phyloP scores from a whole-genome alignment of 2,797 vertebrate species.

The Notoglanidium macrostoma region DNA sequence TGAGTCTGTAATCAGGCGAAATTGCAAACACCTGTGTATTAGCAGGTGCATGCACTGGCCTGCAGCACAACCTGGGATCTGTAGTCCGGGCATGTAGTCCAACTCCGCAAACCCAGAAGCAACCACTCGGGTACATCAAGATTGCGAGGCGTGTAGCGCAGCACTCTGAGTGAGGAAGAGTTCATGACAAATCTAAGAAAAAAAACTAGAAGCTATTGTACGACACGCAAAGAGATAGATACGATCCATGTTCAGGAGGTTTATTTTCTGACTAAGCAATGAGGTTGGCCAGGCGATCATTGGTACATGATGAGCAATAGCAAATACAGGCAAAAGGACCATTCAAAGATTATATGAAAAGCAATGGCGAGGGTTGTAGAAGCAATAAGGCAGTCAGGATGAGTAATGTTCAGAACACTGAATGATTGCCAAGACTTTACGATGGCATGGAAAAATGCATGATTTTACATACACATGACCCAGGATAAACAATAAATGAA shows the following conservation, averaged over 20 bases:
- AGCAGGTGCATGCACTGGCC: no score
- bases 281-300: not conserved
- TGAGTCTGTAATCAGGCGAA: no score
- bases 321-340: not conserved
- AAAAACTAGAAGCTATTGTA: not conserved
- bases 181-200: not conserved
- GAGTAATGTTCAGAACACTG: not conserved
- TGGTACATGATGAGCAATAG: not conserved
- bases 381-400: not conserved
- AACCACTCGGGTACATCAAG: no score
- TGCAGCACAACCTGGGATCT: no score
- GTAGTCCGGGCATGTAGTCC: no score
- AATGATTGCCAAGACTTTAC: not conserved
- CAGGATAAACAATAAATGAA: not conserved
- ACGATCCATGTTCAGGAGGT: not conserved
- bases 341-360: not conserved
- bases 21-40: no score
- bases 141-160: no score
- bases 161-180: no score
- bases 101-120: no score
- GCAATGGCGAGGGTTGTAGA: not conserved
- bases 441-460: not conserved
- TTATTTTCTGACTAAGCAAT: not conserved
- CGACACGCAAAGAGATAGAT: not conserved
- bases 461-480: not conserved